Evolutionary conservation across 2,797 vertebrate species (phyloP).

Genomic region (Ctenochaetus hawaiiensis): DNA sequence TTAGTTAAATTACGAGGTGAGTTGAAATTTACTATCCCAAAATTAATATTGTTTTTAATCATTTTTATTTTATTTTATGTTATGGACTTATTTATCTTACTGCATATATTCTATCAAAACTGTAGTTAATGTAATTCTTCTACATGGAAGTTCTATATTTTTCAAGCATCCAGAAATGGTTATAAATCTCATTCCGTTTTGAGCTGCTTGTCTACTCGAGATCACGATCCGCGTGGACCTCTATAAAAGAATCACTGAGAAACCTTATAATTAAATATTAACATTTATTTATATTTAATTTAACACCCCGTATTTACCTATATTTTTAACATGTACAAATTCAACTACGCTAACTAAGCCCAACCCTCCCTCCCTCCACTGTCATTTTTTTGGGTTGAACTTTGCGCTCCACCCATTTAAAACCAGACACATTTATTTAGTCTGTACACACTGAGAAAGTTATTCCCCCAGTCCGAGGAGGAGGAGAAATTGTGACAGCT

Average conservation of each 20-base stretch:
- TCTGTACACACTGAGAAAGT: constrained; percentile 47
- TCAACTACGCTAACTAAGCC: constrained; percentile 4
- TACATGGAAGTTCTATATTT: background rate
- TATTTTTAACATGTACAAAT: background rate
- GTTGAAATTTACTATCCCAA: too few relatives aligned
- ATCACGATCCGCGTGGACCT: too few relatives aligned
- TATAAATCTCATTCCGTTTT: too few relatives aligned
- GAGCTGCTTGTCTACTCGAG: too few relatives aligned
- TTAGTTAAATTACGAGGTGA: too few relatives aligned
- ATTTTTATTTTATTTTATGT: too few relatives aligned
- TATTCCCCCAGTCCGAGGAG: constrained; percentile 33
- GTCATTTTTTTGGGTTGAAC: constrained; percentile 29
- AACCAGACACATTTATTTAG: constrained; percentile 59
- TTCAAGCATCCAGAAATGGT: background rate
- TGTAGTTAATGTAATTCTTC: too few relatives aligned
- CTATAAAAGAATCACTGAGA: background rate
- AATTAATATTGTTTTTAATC: too few relatives aligned
- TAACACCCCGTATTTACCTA: background rate
- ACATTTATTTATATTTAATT: background rate
- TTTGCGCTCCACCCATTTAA: constrained; percentile 75
- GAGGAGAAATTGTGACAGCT: constrained; percentile 48
- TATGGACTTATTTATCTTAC: too few relatives aligned
- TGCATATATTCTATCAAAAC: too few relatives aligned
- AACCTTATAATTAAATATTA: background rate
- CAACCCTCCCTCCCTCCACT: constrained; percentile 19